These are phyloP conservation scores for Isichthys henryi DNA, from an alignment of 2,113 vertebrate species.

Conservation along the genomic window DNA sequence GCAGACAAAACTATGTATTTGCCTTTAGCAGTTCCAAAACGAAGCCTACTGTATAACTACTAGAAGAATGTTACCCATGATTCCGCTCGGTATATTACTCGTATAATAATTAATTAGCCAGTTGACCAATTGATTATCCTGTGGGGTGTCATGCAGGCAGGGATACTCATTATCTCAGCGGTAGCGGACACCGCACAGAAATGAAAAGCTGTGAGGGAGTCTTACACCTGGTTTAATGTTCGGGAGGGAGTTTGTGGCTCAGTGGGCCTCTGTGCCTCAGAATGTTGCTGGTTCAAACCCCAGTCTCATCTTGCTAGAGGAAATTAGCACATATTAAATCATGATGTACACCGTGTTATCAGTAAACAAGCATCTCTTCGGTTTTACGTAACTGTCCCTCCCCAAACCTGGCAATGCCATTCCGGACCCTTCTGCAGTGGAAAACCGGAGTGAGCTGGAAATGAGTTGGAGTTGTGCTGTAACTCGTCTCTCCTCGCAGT, in stretches of 20 bases:
- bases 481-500: not conserved
- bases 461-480: not conserved
- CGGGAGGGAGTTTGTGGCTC: not conserved
- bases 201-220: not conserved
- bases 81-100: not conserved
- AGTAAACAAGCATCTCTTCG: not conserved
- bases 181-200: not conserved
- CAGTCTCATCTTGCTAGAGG: not conserved
- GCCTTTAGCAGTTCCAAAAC: not conserved
- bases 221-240: not conserved
- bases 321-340: not conserved
- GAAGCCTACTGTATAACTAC: not conserved
- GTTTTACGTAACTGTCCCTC: not conserved
- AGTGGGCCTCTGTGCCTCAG: not conserved
- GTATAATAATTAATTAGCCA: not conserved
- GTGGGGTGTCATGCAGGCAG: not conserved
- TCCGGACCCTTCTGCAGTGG: not conserved
- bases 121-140: not conserved
- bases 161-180: not conserved
- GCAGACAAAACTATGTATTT: constrained; percentile 1
- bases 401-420: not conserved
- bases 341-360: not conserved
- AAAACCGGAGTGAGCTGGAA: not conserved
- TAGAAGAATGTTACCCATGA: not conserved
- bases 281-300: not conserved